Percentiles rank a stretch among this genome's conserved stretches.
Conservation (phyloP, 1,140 invertebrate genomes). For the Neodiprion pinetum region DNA sequence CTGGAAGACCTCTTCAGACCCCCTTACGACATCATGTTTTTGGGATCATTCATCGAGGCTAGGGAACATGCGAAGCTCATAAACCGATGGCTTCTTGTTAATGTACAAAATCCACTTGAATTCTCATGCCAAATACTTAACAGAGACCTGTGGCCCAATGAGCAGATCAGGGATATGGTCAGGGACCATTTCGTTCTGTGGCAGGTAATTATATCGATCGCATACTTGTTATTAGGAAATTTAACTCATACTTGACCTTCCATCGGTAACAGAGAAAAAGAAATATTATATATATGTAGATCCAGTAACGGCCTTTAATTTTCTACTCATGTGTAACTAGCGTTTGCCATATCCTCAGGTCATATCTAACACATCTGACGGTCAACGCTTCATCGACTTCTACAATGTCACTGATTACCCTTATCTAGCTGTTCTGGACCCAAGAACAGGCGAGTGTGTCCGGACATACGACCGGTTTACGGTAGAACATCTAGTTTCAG, state of each 20-base stretch:
- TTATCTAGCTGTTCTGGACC: constrained; percentile 78
- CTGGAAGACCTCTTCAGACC: constrained; percentile 80
- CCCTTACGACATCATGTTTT: constrained; percentile 74
- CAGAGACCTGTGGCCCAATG: constrained; percentile 79
- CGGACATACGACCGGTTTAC: constrained; percentile 64
- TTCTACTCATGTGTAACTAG: neutral
- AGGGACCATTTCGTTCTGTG: constrained; percentile 80
- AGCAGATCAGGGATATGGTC: constrained; percentile 71
- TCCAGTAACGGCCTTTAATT: neutral
- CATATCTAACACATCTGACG: constrained; percentile 73
- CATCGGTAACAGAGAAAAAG: neutral
- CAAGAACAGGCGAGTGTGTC: constrained; percentile 76
- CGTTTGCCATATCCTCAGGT: constrained; percentile 60
- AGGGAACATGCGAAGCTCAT: constrained; percentile 66
- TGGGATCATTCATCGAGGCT: constrained; percentile 73
- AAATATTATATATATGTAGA: constrained; percentile 9
- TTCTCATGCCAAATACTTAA: constrained; percentile 79
- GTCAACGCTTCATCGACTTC: constrained; percentile 73
- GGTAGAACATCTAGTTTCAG: constrained; percentile 53
- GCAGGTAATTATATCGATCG: constrained; percentile 66
- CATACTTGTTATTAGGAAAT: neutral
- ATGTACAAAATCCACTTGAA: constrained; percentile 79
- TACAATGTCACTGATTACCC: constrained; percentile 75
- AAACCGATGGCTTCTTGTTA: constrained; percentile 79
- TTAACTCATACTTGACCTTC: neutral